phyloP scores from a whole-genome alignment of 2,797 vertebrate species.

The Muscicapa comitata region DNA sequence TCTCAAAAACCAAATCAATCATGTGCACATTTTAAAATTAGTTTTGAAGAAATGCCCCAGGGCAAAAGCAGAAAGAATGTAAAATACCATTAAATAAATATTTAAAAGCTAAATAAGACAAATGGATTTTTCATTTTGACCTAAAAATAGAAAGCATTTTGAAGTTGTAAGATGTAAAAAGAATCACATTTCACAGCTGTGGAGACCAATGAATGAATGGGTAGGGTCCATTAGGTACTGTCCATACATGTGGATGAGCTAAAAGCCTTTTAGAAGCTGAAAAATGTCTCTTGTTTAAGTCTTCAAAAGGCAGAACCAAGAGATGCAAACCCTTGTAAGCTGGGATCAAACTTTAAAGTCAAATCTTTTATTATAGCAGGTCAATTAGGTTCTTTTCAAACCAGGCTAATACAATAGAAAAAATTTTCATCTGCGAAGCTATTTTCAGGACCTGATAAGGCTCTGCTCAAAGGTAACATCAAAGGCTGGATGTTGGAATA shows the following conservation, averaged over 20 bases:
- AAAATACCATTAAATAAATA: slow-evolving; percentile 56
- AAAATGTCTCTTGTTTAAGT: slow-evolving; percentile 64
- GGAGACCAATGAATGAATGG: slow-evolving; percentile 33
- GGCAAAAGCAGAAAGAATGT: slow-evolving; percentile 21
- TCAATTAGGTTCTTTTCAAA: slow-evolving; percentile 67
- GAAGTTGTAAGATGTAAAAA: slow-evolving; percentile 38
- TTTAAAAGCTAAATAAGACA: slow-evolving; percentile 53
- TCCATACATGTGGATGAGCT: neutral
- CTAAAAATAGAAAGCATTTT: slow-evolving; percentile 52
- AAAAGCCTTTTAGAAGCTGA: slow-evolving; percentile 57
- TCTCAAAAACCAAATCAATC: slow-evolving; percentile 46
- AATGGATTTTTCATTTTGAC: slow-evolving; percentile 33
- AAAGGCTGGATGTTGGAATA: slow-evolving; percentile 54
- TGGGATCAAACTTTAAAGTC: slow-evolving; percentile 53
- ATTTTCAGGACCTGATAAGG: slow-evolving; percentile 58
- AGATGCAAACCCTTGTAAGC: slow-evolving; percentile 56
- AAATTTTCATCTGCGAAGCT: slow-evolving; percentile 33
- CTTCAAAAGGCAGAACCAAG: slow-evolving; percentile 58
- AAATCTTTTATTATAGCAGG: slow-evolving; percentile 67
- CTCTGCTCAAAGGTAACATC: slow-evolving; percentile 27
- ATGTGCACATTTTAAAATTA: neutral
- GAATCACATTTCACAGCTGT: slow-evolving; percentile 29
- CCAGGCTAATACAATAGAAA: slow-evolving; percentile 49
- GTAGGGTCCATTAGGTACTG: slow-evolving; percentile 42
- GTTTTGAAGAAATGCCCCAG: slow-evolving; percentile 25